These are phyloP conservation scores for Rhadina sibilatrix DNA, from an alignment of 2,113 vertebrate species.

Conservation along the genomic window DNA sequence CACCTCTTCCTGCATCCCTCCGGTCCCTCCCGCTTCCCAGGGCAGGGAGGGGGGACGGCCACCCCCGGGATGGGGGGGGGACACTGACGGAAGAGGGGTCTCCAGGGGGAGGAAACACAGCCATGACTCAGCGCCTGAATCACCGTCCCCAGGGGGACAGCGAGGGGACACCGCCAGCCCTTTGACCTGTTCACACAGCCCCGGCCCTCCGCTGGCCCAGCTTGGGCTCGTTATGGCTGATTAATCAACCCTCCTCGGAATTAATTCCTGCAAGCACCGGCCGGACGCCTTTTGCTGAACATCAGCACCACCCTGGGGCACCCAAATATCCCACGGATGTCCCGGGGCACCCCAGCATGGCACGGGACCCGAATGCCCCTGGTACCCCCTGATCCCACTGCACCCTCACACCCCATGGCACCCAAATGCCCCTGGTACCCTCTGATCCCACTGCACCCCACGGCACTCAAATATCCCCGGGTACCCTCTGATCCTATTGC, in stretches of 20 bases:
- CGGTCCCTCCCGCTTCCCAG: background rate
- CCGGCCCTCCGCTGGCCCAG: background rate
- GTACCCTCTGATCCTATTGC: background rate
- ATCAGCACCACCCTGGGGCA: rapidly evolving
- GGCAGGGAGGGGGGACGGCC: background rate
- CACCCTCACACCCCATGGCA: background rate
- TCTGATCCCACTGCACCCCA: too few species aligned
- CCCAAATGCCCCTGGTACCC: rapidly evolving
- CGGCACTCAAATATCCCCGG: too few species aligned
- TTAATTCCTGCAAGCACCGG: background rate
- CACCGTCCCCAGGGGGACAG: background rate
- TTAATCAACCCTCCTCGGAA: background rate
- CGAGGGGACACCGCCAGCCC: background rate
- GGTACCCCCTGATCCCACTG: background rate
- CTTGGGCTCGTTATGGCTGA: background rate
- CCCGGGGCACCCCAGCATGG: rapidly evolving
- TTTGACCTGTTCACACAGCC: background rate
- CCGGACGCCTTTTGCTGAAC: background rate
- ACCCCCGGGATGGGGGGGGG: background rate
- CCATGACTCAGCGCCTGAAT: conserved; percentile 26
- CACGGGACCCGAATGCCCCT: rapidly evolving
- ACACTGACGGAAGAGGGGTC: background rate
- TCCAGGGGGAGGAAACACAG: background rate
- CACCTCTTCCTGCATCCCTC: background rate
- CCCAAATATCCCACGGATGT: rapidly evolving